Evolutionary conservation across 2,113 vertebrate species (phyloP).

Genomic region (Myodes glareolus): DNA sequence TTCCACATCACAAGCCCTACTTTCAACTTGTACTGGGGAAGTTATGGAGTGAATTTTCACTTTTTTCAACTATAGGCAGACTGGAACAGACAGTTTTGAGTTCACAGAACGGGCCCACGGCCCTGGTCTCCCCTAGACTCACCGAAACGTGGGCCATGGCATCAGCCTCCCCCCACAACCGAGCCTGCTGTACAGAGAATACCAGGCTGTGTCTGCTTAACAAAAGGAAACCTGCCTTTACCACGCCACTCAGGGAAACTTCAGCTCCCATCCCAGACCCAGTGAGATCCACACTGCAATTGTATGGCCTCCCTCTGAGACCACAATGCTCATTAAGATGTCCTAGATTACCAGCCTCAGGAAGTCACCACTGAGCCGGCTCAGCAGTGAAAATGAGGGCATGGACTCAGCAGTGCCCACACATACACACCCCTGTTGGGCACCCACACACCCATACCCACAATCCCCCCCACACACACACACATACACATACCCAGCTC

Average conservation of each 20-base stretch:
- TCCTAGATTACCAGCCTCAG: neutral
- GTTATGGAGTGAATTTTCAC: neutral
- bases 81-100: neutral
- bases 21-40: neutral
- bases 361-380: neutral
- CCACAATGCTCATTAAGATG: neutral
- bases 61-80: neutral
- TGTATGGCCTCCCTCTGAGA: neutral
- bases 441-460: neutral
- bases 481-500: neutral
- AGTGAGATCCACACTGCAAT: neutral
- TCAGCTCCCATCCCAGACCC: neutral
- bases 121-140: neutral
- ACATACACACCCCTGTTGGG: too few species aligned
- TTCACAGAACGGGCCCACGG: neutral
- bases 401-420: fast-evolving
- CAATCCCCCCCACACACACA: too few species aligned
- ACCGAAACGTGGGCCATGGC: neutral
- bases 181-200: neutral
- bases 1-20: neutral
- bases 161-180: neutral
- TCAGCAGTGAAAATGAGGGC: neutral
- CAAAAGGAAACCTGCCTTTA: neutral
- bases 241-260: neutral
- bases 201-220: neutral